A percentile compares a stretch with the other conserved stretches of the same genome.
These are phyloP conservation scores for Drosophila parabipectinata DNA, from an alignment of 1,140 invertebrate species.

Conservation along the genomic window DNA sequence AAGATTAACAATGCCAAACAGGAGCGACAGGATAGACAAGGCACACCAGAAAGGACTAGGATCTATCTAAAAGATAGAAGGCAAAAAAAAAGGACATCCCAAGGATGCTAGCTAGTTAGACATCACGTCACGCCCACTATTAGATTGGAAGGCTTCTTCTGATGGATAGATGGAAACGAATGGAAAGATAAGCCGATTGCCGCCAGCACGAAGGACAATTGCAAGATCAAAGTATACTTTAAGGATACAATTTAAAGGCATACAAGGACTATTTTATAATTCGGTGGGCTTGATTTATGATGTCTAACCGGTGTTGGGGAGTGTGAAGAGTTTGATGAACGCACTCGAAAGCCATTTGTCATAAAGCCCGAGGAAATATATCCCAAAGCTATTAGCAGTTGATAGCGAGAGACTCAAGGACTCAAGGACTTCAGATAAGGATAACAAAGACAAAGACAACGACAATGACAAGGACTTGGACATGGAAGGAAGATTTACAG, in stretches of 20 bases:
- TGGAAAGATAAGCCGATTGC: slow-evolving; percentile 33
- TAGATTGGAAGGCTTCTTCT: slow-evolving; percentile 8
- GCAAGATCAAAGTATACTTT: slow-evolving; percentile 8
- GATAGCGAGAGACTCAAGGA: slow-evolving; percentile 55
- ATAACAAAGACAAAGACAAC: slow-evolving; percentile 4
- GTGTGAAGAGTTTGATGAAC: slow-evolving; percentile 10
- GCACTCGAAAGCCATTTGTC: slow-evolving; percentile 20
- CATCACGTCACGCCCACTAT: slow-evolving; percentile 41
- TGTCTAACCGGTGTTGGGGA: background rate
- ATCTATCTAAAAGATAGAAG: too few relatives aligned
- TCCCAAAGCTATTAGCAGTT: slow-evolving; percentile 63
- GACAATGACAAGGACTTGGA: background rate
- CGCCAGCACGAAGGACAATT: background rate
- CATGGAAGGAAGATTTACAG: slow-evolving; percentile 1
- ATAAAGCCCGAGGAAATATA: slow-evolving; percentile 14
- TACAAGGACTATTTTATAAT: background rate
- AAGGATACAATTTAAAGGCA: background rate
- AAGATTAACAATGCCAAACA: slow-evolving; percentile 66
- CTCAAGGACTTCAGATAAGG: slow-evolving; percentile 22
- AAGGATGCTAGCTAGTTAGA: slow-evolving; percentile 38
- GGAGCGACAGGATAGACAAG: background rate
- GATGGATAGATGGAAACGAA: slow-evolving; percentile 10
- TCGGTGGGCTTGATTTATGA: background rate
- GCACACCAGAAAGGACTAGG: background rate
- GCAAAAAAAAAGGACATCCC: too few relatives aligned